phyloP scores from a whole-genome alignment of 2,888 invertebrate species.

The Phortica okadai region DNA sequence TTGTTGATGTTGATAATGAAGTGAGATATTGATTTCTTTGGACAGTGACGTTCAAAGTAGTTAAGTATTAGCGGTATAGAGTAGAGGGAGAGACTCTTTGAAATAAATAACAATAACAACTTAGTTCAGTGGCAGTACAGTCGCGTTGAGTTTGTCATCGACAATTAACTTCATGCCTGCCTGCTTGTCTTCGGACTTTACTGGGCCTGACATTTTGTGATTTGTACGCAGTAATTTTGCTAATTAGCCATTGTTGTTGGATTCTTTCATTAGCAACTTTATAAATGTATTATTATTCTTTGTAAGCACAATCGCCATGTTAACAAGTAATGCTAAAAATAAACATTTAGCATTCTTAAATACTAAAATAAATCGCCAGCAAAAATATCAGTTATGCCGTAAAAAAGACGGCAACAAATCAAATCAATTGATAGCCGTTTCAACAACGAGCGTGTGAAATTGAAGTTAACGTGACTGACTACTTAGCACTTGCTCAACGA shows the following conservation, averaged over 20 bases:
- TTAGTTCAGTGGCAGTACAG: too few species aligned
- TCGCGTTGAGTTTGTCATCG: conserved; percentile 6
- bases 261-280: not conserved
- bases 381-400: not conserved
- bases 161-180: too few species aligned
- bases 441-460: conserved; percentile 32
- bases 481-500: conserved; percentile 51
- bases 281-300: not conserved
- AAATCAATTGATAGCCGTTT: not conserved
- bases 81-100: too few species aligned
- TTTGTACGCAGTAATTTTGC: not conserved
- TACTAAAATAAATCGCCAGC: conserved; percentile 6
- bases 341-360: not conserved
- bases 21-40: too few species aligned
- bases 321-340: not conserved
- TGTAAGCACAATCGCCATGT: not conserved
- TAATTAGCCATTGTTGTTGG: conserved; percentile 1
- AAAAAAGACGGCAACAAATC: not conserved
- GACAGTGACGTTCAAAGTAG: too few species aligned
- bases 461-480: conserved; percentile 50
- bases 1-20: too few species aligned
- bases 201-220: not conserved
- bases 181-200: not conserved
- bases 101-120: too few species aligned
- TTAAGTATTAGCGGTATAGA: too few species aligned